A percentile compares a stretch with the other conserved stretches of the same genome.
These are phyloP conservation scores for Brachionus paranguensis DNA, from an alignment of 1,140 invertebrate genomes.

Conservation along the genomic window DNA sequence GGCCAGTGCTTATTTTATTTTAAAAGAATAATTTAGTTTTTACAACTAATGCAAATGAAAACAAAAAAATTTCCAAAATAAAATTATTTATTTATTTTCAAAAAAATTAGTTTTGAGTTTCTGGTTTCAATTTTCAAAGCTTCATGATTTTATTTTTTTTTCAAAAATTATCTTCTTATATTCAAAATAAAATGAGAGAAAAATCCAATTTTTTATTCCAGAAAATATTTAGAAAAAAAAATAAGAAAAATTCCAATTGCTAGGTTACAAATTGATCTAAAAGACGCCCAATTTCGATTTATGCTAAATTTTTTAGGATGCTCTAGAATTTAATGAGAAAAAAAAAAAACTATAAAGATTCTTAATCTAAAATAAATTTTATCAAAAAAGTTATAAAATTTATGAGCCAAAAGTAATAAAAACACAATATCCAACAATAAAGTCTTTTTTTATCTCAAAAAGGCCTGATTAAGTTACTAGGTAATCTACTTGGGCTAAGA, in stretches of 20 bases:
- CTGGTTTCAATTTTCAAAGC: too few species aligned
- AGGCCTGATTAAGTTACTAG: neutral
- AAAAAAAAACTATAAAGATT: neutral
- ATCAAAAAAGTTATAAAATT: neutral
- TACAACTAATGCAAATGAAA: too few species aligned
- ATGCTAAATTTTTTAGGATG: neutral
- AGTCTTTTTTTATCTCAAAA: neutral
- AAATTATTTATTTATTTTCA: too few species aligned
- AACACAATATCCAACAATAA: neutral
- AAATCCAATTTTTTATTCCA: neutral
- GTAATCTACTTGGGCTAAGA: neutral
- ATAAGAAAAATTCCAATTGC: neutral
- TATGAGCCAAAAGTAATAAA: neutral
- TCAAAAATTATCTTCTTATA: too few species aligned
- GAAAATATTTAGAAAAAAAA: neutral
- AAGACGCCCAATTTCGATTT: neutral
- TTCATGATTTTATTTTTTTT: too few species aligned
- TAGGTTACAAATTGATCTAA: slow-evolving; percentile 10
- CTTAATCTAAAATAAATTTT: neutral
- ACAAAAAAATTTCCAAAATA: too few species aligned
- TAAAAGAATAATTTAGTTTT: too few species aligned
- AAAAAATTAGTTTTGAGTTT: too few species aligned
- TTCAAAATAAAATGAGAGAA: too few species aligned
- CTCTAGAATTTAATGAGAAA: neutral
- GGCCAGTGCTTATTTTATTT: too few species aligned